Base-by-base conservation (phyloP, 2,797 vertebrate species). In the Scolopax bukidnonensis region DNA sequence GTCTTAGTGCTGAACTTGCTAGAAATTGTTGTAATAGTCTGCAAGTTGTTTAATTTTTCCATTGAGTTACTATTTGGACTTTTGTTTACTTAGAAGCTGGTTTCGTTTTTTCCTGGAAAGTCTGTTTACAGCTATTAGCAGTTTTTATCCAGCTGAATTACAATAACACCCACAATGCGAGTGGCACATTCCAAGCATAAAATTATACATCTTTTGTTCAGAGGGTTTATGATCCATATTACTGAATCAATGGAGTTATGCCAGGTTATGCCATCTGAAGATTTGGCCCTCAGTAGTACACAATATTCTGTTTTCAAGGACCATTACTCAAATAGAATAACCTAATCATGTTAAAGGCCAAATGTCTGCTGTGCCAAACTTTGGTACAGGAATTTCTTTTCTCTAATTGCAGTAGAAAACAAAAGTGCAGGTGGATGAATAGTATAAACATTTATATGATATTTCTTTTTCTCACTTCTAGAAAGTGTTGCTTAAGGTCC, bases 241-340 rank as follows among this genome's bases (percentile, higher is more conserved):
- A 84, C 47, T 82, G 65, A 51, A 81, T 57, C 85, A 73, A 4
- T 63, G 73, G 57, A 48, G 12, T 25, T 87, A 15, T 68, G 70
- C 78, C 86, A 85, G 53, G 17, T 75, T 59, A 38, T 81, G 57
- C 82, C 65, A 86, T 90, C 79, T 90, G 84, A 96, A 91, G 54
- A 27, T 73, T 18, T 92, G 92, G 73, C 50, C 79, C 33, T 78
- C 47, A 27, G 45, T 30, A 75, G 50, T 81, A 81, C 43, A 60
- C 17, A 84, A 14, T 54, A 73, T 63, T 90, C 84, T 48, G 9
- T 78, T 96, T 96, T 83, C 87, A 94, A 81, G 84, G 47, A n/a
- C 91, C 40, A 51, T 92, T 90, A 73, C 69, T 91, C 82, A 81
- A 75, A 93, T 43, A 68, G 43, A 91, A 89, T 90, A 86, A 63